Evolutionary conservation across 1,140 invertebrate genomes (phyloP).

Genomic region (Drosophila azteca): DNA sequence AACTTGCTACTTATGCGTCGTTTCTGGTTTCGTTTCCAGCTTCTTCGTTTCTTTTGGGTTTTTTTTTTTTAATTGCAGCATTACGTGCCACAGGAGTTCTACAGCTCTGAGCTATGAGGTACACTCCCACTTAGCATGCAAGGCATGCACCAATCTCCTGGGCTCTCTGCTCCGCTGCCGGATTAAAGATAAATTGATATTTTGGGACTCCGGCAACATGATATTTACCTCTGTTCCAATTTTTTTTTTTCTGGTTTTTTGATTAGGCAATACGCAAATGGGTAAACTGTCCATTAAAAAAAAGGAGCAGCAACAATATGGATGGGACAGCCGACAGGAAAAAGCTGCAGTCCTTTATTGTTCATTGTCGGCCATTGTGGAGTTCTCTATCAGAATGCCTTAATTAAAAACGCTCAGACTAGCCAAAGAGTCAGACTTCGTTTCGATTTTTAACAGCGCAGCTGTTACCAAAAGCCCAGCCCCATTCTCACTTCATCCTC

Average conservation of each 20-base stretch:
- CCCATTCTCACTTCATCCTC: slow-evolving; percentile 35
- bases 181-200: slow-evolving; percentile 77
- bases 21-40: slow-evolving; percentile 16
- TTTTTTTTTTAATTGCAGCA: slow-evolving; percentile 67
- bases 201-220: slow-evolving; percentile 50
- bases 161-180: slow-evolving; percentile 34
- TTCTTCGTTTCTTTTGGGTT: slow-evolving; percentile 9
- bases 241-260: slow-evolving; percentile 14
- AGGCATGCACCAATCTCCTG: slow-evolving; percentile 60
- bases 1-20: slow-evolving; percentile 77
- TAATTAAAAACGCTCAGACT: slow-evolving; percentile 70
- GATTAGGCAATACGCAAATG: slow-evolving; percentile 57
- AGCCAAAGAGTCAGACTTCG: slow-evolving; percentile 55
- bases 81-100: slow-evolving; percentile 54
- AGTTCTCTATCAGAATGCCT: slow-evolving; percentile 72
- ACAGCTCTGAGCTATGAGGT: neutral
- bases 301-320: slow-evolving; percentile 16
- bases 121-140: slow-evolving; percentile 62
- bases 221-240: slow-evolving; percentile 43
- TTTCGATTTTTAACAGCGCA: slow-evolving; percentile 61
- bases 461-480: slow-evolving; percentile 49
- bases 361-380: slow-evolving; percentile 52
- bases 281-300: slow-evolving; percentile 64
- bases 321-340: slow-evolving; percentile 10
- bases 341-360: slow-evolving; percentile 66